Base-by-base conservation (phyloP, 2,113 vertebrate species). In the Macquaria ambigua region DNA sequence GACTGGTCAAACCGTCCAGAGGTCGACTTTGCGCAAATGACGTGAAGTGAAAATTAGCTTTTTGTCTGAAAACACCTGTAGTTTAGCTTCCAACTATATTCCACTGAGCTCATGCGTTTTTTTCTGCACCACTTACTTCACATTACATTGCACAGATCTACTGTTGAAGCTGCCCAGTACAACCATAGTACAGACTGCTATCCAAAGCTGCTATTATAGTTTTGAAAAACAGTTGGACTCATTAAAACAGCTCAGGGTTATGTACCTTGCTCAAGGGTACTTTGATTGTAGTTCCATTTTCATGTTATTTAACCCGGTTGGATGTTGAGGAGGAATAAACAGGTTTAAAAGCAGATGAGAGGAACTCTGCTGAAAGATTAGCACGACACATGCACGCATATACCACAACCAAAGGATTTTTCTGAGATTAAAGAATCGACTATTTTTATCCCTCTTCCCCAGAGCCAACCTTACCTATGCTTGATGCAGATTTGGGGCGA, bases 391-490 rank as follows among this genome's bases (percentile, higher is more conserved):
- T 82, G 79, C 81, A 85, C 83, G 73, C 53, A 67, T 15, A 64
- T 23, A 74, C 66, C 73, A 59, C 43, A 82, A 84, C 67, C 70
- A 69, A 75, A 86, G 81, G 85, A 85, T 90, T 90, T 83, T 28
- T 71, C 66, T 37, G 34, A 90, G 91, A 93, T 93, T 91, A 90
- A 89, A 93, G 81, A 87, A 82, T 69, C 2, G 0, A 50, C 85
- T 93, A 88, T 94, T 93, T 93, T 83, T 91, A 89, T 89, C 83
- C 82, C 31, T 72, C 18, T 66, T 83, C 79, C 86, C 89, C 81
- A 82, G 85, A 88, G 90, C 84, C 71, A 83, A 18, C 74, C 89
- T 76, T 79, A 91, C 87, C 83, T 90, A 48, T 83, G 73, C 70
- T 74, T 68, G 84, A 92, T 90, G 84, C 84, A 85, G 90, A 88